Percentiles rank a stretch among this genome's conserved stretches.
phyloP scores from a whole-genome alignment of 2,113 vertebrate genomes.

The Philantomba maxwellii region DNA sequence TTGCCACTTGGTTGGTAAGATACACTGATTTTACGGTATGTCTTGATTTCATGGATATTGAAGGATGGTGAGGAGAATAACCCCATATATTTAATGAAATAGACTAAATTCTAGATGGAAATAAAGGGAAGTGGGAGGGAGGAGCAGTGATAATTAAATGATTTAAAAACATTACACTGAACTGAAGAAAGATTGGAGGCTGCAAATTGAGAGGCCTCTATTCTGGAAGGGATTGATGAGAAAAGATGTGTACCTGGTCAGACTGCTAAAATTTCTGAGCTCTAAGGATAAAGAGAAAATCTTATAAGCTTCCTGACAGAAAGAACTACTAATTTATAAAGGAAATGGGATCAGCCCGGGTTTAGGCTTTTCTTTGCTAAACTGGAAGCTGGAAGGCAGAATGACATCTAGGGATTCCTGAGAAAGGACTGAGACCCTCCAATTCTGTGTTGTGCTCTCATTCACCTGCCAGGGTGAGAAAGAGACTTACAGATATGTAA shows the following conservation, averaged over 20 bases:
- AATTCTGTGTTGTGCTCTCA: not conserved
- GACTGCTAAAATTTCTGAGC: not conserved
- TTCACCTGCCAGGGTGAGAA: not conserved
- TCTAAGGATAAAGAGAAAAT: not conserved
- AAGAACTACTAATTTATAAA: constrained; percentile 1
- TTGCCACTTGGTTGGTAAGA: not conserved
- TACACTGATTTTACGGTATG: not conserved
- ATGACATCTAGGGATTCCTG: not conserved
- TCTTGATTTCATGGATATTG: not conserved
- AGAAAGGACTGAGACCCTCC: not conserved
- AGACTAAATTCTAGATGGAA: not conserved
- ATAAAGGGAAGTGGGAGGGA: not conserved
- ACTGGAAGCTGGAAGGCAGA: not conserved
- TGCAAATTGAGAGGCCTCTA: not conserved
- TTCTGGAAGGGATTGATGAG: not conserved
- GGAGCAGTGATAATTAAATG: not conserved
- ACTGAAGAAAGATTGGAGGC: not conserved
- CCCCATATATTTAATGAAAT: not conserved
- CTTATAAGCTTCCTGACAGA: not conserved
- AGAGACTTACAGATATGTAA: not conserved
- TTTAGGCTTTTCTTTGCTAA: constrained; percentile 5
- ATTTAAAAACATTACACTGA: not conserved
- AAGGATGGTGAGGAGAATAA: not conserved
- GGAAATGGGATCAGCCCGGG: not conserved
- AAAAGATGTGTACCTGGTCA: not conserved